Percentiles rank a stretch among this genome's conserved stretches.
phyloP scores from a whole-genome alignment of 64 coral and sea anemone genomes.

The Stylophora pistillata region DNA sequence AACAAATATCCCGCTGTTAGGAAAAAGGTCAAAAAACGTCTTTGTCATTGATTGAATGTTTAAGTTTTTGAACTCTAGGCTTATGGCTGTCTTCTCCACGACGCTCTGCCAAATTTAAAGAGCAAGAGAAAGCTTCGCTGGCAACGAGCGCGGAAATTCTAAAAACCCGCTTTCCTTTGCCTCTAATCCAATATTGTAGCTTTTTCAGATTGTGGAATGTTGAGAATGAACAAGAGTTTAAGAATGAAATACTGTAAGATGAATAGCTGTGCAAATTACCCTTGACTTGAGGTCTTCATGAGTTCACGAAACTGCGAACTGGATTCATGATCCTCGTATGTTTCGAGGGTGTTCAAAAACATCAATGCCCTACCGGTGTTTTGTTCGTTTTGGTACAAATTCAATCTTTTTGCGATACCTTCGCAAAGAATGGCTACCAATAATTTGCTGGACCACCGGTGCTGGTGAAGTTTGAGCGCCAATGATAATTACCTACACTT shows the following conservation, averaged over 20 bases:
- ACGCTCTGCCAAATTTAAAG: neutral
- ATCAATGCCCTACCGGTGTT: neutral
- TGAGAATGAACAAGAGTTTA: neutral
- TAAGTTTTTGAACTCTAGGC: constrained; percentile 1
- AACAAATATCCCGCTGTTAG: constrained; percentile 51
- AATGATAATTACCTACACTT: neutral
- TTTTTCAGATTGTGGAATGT: no score
- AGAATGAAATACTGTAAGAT: neutral
- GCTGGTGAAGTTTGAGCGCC: neutral
- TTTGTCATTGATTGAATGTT: constrained; percentile 32
- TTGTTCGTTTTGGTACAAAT: neutral
- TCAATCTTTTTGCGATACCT: neutral
- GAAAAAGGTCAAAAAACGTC: constrained; percentile 33
- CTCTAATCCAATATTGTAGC: neutral
- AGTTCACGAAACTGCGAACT: neutral
- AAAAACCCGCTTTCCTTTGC: neutral
- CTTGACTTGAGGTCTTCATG: neutral
- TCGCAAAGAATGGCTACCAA: neutral
- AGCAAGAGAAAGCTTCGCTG: neutral
- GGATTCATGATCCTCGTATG: neutral
- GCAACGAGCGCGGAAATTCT: neutral
- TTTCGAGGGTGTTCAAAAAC: neutral
- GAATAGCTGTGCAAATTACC: neutral
- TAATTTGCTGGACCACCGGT: neutral
- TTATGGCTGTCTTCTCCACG: neutral